A percentile compares a stretch with the other conserved stretches of the same genome.
These are phyloP conservation scores for Dasypogon diadema DNA, from an alignment of 2,888 invertebrate genomes.

Conservation along the genomic window DNA sequence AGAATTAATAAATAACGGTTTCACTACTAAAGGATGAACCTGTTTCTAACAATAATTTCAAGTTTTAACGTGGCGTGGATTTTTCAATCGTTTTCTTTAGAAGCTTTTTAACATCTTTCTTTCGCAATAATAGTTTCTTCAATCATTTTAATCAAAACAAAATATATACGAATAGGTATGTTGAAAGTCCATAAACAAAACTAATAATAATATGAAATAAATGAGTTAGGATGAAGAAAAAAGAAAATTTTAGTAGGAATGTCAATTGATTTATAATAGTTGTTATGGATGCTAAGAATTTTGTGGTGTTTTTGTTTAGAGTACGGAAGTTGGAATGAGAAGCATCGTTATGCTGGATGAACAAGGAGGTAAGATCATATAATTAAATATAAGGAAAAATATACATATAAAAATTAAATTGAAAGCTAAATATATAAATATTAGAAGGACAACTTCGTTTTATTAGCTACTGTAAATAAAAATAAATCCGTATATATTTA, in stretches of 20 bases:
- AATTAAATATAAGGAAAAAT: constrained; percentile 59
- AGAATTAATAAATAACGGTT: constrained; percentile 67
- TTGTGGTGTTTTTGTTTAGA: constrained; percentile 81
- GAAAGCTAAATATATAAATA: constrained; percentile 24
- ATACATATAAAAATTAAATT: constrained; percentile 58
- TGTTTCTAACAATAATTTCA: not conserved
- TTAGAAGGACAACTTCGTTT: constrained; percentile 14
- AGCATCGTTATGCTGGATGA: constrained; percentile 99
- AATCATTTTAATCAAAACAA: not conserved
- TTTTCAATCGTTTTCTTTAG: no score
- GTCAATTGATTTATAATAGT: constrained; percentile 48
- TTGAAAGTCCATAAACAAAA: not conserved
- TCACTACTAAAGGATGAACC: not conserved
- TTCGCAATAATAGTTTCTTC: not conserved
- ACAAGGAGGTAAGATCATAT: constrained; percentile 96
- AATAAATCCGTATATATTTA: not conserved
- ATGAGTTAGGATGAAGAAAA: constrained; percentile 26
- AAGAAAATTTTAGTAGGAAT: constrained; percentile 54
- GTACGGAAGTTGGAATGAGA: constrained; percentile 99
- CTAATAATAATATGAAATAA: not conserved
- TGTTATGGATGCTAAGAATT: constrained; percentile 58
- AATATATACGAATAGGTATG: not conserved
- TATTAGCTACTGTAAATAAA: constrained; percentile 10
- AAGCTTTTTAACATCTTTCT: not conserved
- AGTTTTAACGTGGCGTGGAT: not conserved